Conservation (phyloP, 2,888 invertebrate genomes). For the Chrysotoxum bicinctum region DNA sequence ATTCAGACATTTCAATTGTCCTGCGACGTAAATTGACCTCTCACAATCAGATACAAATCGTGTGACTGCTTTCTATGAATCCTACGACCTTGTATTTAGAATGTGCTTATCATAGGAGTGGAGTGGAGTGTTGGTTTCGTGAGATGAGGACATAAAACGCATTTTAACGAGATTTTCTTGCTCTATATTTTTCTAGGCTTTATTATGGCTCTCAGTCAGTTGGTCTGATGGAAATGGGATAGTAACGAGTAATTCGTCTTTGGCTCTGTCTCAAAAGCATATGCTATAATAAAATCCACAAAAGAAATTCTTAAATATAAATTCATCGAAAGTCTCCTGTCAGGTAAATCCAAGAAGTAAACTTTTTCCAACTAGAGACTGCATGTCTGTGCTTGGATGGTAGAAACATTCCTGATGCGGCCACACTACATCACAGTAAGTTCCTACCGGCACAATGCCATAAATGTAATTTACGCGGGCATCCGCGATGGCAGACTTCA, state of each 20-base stretch:
- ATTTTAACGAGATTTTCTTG: background rate
- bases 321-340: background rate
- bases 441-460: slow-evolving; percentile 72
- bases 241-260: background rate
- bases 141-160: slow-evolving; percentile 16
- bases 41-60: background rate
- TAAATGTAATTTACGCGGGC: slow-evolving; percentile 74
- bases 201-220: background rate
- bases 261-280: background rate
- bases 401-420: slow-evolving; percentile 57
- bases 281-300: background rate
- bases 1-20: background rate
- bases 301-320: too few relatives aligned
- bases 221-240: background rate
- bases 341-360: slow-evolving; percentile 42
- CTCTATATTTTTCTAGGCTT: background rate
- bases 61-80: slow-evolving; percentile 1
- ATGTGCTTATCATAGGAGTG: background rate
- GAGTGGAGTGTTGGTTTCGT: background rate
- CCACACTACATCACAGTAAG: slow-evolving; percentile 64
- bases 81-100: background rate
- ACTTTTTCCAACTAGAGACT: slow-evolving; percentile 61
- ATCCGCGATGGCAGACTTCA: slow-evolving; percentile 74
- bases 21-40: background rate
- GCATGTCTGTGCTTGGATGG: slow-evolving; percentile 63